Evolutionary conservation across 2,888 invertebrate genomes (phyloP).

Genomic region (Agonopterix heracliana): DNA sequence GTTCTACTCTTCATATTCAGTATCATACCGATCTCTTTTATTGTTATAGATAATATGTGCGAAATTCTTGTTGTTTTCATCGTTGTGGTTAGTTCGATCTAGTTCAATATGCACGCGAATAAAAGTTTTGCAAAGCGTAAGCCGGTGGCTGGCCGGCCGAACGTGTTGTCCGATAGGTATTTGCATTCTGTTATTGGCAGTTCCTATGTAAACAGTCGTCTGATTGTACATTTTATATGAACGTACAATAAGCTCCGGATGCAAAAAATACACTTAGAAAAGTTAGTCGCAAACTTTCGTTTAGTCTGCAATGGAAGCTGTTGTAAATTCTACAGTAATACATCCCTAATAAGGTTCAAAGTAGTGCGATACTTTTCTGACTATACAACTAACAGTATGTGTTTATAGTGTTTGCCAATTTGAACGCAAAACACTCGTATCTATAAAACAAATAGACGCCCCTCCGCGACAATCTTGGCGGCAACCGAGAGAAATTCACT

Average conservation of each 20-base stretch:
- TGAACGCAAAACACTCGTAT: slow-evolving; percentile 13
- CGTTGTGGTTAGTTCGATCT: slow-evolving; percentile 14
- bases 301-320: too few relatives aligned
- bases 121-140: slow-evolving; percentile 33
- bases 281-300: too few relatives aligned
- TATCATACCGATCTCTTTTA: too few relatives aligned
- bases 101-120: slow-evolving; percentile 26
- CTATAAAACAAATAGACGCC: slow-evolving; percentile 31
- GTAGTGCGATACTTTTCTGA: too few relatives aligned
- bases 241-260: slow-evolving; percentile 20
- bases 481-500: slow-evolving; percentile 57
- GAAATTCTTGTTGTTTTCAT: too few relatives aligned
- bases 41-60: too few relatives aligned
- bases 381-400: too few relatives aligned
- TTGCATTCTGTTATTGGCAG: slow-evolving; percentile 70
- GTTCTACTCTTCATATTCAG: too few relatives aligned
- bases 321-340: too few relatives aligned
- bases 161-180: slow-evolving; percentile 51
- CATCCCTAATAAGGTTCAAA: too few relatives aligned
- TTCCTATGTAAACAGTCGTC: slow-evolving; percentile 57
- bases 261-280: too few relatives aligned
- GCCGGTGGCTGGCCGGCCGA: slow-evolving; percentile 22
- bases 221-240: slow-evolving; percentile 57
- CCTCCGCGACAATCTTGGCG: slow-evolving; percentile 39
- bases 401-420: too few relatives aligned